Base-by-base conservation (phyloP, 2,797 vertebrate species). In the Ciconia nigra region DNA sequence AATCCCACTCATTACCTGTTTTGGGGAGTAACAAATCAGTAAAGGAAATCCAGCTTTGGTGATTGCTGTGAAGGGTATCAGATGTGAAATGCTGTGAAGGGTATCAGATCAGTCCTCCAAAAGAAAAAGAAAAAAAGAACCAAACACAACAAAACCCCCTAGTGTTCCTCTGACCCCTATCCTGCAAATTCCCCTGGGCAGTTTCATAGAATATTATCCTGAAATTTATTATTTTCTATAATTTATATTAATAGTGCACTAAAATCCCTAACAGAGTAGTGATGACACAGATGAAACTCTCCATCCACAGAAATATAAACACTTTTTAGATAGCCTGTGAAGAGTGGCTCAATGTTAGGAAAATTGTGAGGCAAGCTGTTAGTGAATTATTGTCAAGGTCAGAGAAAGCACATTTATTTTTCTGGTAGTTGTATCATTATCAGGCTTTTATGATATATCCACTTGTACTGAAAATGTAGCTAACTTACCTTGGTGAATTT, bases 371-470 rank as follows among this genome's bases (percentile, higher is more conserved):
- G 93, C 86, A 89, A 97, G 85, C 94, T 95, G 83, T 90, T 97
- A 90, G 93, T 98, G 97, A 98, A 96, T 98, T 98, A 98, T 98
- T 95, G 97, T 94, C 97, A 98, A 98, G 98, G 98, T 98, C 97
- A 98, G 82, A 89, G 97, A 93, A 98, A 87, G 85, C 92, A 96
- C 97, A 96, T 97, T 98, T 96, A 97, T 97, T 98, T 98, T 97
- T 94, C 94, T 97, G 95, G 93, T 97, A 70, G 96, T 87, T 98
- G 96, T 97, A 98, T 98, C 97, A 97, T 98, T 97, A 98, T 98
- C 94, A 97, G 90, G 83, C 90, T 96, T 92, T 98, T 94, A 98
- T 97, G 98, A 98, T 98, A 98, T 96, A 98, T 98, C 95, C 96
- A 96, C 77, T 97, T 94, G 96, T 95, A 94, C 71, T 93, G 95